Percentiles rank a stretch among this genome's conserved stretches.
These are phyloP conservation scores for Suillia variegata DNA, from an alignment of 2,888 invertebrate species.

Conservation along the genomic window DNA sequence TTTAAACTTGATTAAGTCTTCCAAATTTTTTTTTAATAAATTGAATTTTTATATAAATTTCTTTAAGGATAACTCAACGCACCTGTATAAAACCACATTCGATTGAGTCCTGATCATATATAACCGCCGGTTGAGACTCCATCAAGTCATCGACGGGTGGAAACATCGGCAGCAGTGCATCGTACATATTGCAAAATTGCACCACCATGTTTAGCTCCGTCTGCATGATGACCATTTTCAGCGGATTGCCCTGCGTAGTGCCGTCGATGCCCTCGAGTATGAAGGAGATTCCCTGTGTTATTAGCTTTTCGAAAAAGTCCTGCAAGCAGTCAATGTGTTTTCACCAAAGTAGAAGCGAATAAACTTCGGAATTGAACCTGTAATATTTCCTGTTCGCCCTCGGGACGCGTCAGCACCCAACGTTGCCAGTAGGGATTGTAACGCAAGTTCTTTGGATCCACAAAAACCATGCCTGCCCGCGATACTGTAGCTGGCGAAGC, in stretches of 20 bases:
- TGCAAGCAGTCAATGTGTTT: constrained; percentile 28
- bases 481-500: constrained; percentile 94
- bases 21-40: too few relatives aligned
- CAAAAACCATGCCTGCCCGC: constrained; percentile 91
- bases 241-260: constrained; percentile 72
- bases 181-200: constrained; percentile 82
- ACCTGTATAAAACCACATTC: constrained; percentile 75
- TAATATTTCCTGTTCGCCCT: constrained; percentile 63
- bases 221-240: constrained; percentile 82
- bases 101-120: constrained; percentile 66
- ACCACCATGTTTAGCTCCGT: constrained; percentile 86
- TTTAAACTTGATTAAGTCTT: too few relatives aligned
- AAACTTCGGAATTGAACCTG: constrained; percentile 34
- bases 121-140: constrained; percentile 60
- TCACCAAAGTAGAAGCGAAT: background rate
- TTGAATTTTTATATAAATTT: too few relatives aligned
- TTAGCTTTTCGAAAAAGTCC: constrained; percentile 76
- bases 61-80: constrained; percentile 34
- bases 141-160: constrained; percentile 58
- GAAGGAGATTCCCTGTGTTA: constrained; percentile 75
- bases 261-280: constrained; percentile 75
- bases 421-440: constrained; percentile 85
- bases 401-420: constrained; percentile 71
- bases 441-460: constrained; percentile 89
- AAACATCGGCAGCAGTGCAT: constrained; percentile 66